phyloP scores from a whole-genome alignment of 2,888 invertebrate genomes.

The Tridacna gigas region DNA sequence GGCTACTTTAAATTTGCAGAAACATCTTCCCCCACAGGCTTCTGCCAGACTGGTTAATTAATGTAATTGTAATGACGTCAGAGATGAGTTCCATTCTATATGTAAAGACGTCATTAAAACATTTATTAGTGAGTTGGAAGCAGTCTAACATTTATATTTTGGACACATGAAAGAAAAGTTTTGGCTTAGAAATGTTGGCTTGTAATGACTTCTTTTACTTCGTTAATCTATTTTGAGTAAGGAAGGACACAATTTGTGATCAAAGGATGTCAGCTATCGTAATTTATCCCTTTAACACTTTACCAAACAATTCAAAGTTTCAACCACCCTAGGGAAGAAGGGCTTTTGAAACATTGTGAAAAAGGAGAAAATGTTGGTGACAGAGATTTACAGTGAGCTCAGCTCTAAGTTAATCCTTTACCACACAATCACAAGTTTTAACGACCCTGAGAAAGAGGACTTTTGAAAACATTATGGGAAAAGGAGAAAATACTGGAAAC shows the following conservation, averaged over 20 bases:
- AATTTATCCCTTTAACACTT: no score
- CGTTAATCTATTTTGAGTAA: no score
- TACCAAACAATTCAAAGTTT: no score
- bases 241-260: no score
- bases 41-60: slow-evolving; percentile 19
- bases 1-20: slow-evolving; percentile 12
- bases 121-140: not conserved
- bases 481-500: not conserved
- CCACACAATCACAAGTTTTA: not conserved
- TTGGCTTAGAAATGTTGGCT: not conserved
- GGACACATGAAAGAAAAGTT: not conserved
- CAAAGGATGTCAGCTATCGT: no score
- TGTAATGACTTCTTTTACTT: no score
- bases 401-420: not conserved
- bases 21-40: not conserved
- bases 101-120: slow-evolving; percentile 13
- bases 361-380: no score
- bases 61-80: slow-evolving; percentile 15
- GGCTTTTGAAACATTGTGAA: no score
- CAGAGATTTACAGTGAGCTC: no score
- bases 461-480: not conserved
- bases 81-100: slow-evolving; percentile 21
- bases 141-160: not conserved
- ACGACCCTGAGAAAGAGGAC: not conserved
- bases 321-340: no score